Conservation (phyloP, 2,888 invertebrate species). For the Agrenia bidenticulata region DNA sequence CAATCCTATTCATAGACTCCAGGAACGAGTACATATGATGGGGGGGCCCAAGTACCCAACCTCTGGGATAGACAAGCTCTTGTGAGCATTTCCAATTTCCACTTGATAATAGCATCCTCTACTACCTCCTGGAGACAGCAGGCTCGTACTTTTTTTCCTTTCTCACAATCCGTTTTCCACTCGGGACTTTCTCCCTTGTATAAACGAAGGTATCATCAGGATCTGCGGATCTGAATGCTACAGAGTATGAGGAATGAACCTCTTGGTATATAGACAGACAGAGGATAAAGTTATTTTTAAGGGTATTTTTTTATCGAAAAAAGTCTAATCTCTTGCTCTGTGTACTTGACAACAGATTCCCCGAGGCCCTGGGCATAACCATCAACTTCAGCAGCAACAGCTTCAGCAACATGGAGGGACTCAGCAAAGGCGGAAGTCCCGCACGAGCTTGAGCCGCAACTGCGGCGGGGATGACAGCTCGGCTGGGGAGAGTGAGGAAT, state of each 20-base stretch:
- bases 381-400: conserved; percentile 20
- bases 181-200: too few species aligned
- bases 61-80: background rate
- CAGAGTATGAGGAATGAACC: too few species aligned
- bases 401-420: conserved; percentile 12
- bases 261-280: too few species aligned
- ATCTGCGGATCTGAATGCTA: too few species aligned
- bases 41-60: too few species aligned
- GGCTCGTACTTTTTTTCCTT: background rate
- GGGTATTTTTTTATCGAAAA: too few species aligned
- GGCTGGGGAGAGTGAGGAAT: conserved; percentile 53
- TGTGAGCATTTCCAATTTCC: background rate
- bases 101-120: background rate
- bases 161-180: too few species aligned
- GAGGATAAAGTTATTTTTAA: too few species aligned
- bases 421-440: background rate
- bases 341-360: conserved; percentile 25
- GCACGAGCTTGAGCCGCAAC: conserved; percentile 24
- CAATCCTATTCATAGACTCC: too few species aligned
- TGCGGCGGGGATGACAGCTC: conserved; percentile 31
- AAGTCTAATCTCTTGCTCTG: too few species aligned
- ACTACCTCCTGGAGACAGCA: background rate
- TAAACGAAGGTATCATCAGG: too few species aligned
- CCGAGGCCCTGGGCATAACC: conserved; percentile 24
- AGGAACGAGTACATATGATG: too few species aligned